Conservation (phyloP, 2,113 vertebrate genomes). For the Notiomystis cincta region DNA sequence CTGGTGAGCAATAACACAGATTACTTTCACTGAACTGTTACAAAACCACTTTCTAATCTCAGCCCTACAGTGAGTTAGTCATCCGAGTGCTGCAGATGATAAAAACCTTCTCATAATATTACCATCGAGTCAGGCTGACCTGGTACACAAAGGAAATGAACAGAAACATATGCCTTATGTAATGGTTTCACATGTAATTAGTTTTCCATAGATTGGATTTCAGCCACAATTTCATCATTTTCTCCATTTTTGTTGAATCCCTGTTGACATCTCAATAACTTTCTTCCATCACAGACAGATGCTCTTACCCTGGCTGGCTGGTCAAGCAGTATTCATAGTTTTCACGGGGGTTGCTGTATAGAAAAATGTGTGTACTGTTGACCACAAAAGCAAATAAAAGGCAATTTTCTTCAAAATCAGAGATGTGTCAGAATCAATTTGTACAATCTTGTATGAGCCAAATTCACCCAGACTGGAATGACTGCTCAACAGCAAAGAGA, state of each 20-base stretch:
- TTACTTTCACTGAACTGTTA: neutral
- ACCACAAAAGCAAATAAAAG: neutral
- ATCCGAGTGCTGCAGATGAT: neutral
- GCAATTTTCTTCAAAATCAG: neutral
- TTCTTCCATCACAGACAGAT: neutral
- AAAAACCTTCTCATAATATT: neutral
- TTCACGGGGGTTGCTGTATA: neutral
- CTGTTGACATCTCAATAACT: constrained; percentile 2
- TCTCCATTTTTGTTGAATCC: constrained; percentile 5
- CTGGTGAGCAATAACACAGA: neutral
- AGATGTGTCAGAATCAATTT: neutral
- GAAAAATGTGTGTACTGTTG: neutral
- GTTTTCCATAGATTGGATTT: neutral
- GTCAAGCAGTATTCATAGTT: neutral
- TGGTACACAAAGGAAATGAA: constrained; percentile 24
- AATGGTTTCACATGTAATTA: constrained; percentile 6
- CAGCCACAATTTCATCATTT: constrained; percentile 6
- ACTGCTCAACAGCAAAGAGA: neutral
- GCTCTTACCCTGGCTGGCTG: neutral
- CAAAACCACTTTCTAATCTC: neutral
- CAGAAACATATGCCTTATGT: neutral
- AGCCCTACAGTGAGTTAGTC: neutral
- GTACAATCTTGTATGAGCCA: neutral
- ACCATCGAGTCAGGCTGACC: neutral
- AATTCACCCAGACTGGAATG: neutral